Conservation (phyloP, 2,888 invertebrate species). For the Leucophenga maculata region DNA sequence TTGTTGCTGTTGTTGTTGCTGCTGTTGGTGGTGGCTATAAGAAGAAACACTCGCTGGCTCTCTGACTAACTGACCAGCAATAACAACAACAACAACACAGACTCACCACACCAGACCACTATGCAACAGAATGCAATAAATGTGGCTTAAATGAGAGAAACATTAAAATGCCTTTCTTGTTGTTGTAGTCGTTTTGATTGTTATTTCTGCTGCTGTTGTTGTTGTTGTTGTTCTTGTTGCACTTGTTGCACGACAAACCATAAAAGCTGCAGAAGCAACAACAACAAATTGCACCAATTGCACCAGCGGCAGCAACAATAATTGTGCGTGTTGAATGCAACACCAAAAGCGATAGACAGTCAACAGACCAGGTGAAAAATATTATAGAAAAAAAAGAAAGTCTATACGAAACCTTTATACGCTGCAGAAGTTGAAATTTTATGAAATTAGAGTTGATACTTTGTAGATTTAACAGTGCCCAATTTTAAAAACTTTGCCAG, state of each 20-base stretch:
- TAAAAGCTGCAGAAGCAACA: slow-evolving; percentile 8
- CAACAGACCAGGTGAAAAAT: not conserved
- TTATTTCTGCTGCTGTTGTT: too few species aligned
- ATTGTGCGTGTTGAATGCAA: slow-evolving; percentile 20
- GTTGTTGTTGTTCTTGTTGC: slow-evolving; percentile 25
- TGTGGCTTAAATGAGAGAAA: not conserved
- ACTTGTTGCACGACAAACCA: slow-evolving; percentile 19
- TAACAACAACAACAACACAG: not conserved
- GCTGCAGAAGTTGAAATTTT: not conserved
- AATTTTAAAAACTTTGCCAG: too few species aligned
- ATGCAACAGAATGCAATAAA: not conserved
- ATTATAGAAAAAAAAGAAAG: not conserved
- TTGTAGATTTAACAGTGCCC: too few species aligned
- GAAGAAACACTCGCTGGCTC: too few species aligned
- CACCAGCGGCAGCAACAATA: slow-evolving; percentile 23
- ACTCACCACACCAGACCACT: slow-evolving; percentile 1
- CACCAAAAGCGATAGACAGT: not conserved
- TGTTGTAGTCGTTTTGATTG: too few species aligned
- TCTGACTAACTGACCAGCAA: not conserved
- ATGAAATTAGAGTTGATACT: too few species aligned
- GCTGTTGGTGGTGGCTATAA: too few species aligned
- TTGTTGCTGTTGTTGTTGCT: too few species aligned
- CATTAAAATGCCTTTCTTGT: not conserved
- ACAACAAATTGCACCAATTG: not conserved
- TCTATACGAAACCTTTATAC: not conserved